Conservation (phyloP, 2,113 vertebrate genomes). For the Cochlearius cochlearius region DNA sequence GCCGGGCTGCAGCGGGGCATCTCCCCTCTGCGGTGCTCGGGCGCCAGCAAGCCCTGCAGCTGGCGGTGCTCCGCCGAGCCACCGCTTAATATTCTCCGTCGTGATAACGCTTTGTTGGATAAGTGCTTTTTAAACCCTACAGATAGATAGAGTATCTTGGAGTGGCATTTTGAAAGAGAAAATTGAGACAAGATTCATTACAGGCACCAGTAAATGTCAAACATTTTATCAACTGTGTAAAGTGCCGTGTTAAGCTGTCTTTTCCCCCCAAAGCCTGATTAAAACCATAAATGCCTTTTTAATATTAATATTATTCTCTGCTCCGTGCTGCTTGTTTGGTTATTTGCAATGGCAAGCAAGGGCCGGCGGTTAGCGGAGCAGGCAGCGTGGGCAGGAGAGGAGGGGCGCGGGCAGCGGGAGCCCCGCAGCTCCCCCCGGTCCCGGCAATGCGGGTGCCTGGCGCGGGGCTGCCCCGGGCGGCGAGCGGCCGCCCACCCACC, state of each 20-base stretch:
- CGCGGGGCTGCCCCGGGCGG: not conserved
- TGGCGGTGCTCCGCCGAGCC: not conserved
- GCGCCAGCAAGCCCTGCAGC: not conserved
- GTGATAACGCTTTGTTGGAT: constrained; percentile 46
- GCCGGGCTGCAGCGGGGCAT: accelerated
- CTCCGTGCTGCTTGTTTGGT: not conserved
- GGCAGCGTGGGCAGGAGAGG: not conserved
- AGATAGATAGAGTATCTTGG: constrained; percentile 56
- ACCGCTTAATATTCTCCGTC: not conserved
- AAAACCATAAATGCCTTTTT: constrained; percentile 64
- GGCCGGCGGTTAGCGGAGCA: not conserved
- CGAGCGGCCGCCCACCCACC: not conserved
- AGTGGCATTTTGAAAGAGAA: constrained; percentile 71
- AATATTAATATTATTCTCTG: constrained; percentile 57
- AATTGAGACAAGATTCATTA: constrained; percentile 62
- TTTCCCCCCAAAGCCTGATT: constrained; percentile 60
- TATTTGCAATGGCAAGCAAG: not conserved
- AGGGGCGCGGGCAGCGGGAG: accelerated
- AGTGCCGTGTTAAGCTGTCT: constrained; percentile 56
- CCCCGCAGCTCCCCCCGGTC: accelerated
- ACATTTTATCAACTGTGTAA: constrained; percentile 66
- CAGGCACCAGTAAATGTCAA: constrained; percentile 71
- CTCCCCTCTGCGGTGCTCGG: accelerated
- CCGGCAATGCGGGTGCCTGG: accelerated
- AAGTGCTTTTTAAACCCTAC: constrained; percentile 63